Evolutionary conservation across 1,140 invertebrate species (phyloP).

Genomic region (Euborellia annulipes): DNA sequence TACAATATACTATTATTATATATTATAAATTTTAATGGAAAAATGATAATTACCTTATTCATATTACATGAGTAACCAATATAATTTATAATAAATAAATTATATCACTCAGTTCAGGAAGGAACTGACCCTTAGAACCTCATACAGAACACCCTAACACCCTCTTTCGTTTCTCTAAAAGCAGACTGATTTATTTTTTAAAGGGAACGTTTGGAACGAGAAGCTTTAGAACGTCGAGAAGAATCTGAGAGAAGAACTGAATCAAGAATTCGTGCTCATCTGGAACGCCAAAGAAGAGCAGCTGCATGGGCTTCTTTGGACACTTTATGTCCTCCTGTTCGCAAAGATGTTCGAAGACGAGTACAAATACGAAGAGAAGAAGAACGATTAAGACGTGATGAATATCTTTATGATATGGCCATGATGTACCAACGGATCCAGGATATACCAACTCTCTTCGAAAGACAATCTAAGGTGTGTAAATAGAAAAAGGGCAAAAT

Average conservation of each 20-base stretch:
- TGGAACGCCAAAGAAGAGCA: slow-evolving; percentile 39
- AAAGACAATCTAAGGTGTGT: slow-evolving; percentile 48
- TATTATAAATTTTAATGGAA: too few relatives aligned
- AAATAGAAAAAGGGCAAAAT: too few relatives aligned
- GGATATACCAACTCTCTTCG: slow-evolving; percentile 48
- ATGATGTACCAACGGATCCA: slow-evolving; percentile 49
- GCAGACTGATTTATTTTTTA: too few relatives aligned
- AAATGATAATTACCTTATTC: too few relatives aligned
- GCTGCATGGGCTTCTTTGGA: slow-evolving; percentile 48
- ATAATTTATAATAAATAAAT: too few relatives aligned
- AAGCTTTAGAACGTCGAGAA: slow-evolving; percentile 36
- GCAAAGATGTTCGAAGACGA: slow-evolving; percentile 41
- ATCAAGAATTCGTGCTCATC: slow-evolving; percentile 35
- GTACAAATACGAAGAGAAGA: slow-evolving; percentile 45
- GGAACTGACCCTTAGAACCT: too few relatives aligned
- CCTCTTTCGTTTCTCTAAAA: too few relatives aligned
- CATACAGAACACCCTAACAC: too few relatives aligned
- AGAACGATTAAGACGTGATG: slow-evolving; percentile 43
- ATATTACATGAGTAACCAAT: too few relatives aligned
- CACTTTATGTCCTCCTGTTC: slow-evolving; percentile 22
- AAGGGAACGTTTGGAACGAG: slow-evolving; percentile 42
- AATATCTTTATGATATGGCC: slow-evolving; percentile 50
- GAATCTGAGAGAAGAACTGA: slow-evolving; percentile 38
- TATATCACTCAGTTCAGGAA: too few relatives aligned
- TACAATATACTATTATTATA: too few relatives aligned